phyloP scores from a whole-genome alignment of 2,888 invertebrate genomes.

The Drosophila pseudotakahashii region DNA sequence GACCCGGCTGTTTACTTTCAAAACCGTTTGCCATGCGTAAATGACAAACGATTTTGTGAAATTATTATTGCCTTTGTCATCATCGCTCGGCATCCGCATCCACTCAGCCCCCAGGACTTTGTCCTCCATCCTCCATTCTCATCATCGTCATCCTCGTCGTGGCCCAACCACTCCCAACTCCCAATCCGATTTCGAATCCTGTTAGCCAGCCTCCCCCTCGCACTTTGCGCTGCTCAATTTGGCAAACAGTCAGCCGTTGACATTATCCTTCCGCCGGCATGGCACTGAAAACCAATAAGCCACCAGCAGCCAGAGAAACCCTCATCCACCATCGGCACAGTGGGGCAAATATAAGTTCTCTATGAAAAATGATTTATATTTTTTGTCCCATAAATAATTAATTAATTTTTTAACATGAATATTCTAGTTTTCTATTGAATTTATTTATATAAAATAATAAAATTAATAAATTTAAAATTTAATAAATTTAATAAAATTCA shows the following conservation, averaged over 20 bases:
- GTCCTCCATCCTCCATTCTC: conserved; percentile 9
- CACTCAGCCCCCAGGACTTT: conserved; percentile 4
- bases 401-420: too few relatives aligned
- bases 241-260: conserved; percentile 78
- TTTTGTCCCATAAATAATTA: too few relatives aligned
- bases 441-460: too few relatives aligned
- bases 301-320: conserved; percentile 59
- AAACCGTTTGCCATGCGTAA: conserved; percentile 81
- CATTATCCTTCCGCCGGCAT: conserved; percentile 78
- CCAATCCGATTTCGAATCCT: conserved; percentile 48
- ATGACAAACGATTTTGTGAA: conserved; percentile 80
- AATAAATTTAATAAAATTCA: too few relatives aligned
- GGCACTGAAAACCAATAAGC: conserved; percentile 76
- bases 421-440: too few relatives aligned
- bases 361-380: too few relatives aligned
- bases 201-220: conserved; percentile 48
- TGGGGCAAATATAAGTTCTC: conserved; percentile 4
- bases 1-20: conserved; percentile 78
- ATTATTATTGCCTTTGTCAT: conserved; percentile 80
- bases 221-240: conserved; percentile 81
- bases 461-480: too few relatives aligned
- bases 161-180: conserved; percentile 38
- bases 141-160: conserved; percentile 6
- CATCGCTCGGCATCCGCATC: conserved; percentile 52
- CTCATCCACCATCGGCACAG: conserved; percentile 22